Conservation (phyloP, 2,888 invertebrate species). For the Palloptera scutellata region DNA sequence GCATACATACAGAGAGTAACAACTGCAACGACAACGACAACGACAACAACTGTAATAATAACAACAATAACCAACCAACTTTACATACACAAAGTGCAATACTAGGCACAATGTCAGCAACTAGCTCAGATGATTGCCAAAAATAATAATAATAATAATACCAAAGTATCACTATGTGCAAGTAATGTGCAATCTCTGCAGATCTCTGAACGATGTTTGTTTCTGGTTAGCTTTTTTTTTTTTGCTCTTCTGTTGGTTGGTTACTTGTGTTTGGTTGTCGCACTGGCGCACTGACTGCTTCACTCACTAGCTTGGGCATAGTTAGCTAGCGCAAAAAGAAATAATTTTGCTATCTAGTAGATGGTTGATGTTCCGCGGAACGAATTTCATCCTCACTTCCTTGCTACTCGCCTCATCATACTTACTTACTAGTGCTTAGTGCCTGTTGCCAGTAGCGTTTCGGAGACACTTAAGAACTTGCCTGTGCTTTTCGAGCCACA, state of each 20-base stretch:
- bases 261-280: constrained; percentile 11
- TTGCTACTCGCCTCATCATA: no score
- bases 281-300: no score
- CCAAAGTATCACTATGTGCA: no score
- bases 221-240: background rate
- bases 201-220: constrained; percentile 14
- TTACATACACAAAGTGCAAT: constrained; percentile 29
- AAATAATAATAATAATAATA: constrained; percentile 1
- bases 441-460: no score
- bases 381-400: no score
- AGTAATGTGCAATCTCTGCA: no score
- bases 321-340: no score
- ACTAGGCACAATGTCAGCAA: constrained; percentile 20
- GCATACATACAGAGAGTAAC: constrained; percentile 31
- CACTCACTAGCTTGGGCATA: constrained; percentile 11
- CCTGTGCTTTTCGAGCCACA: no score
- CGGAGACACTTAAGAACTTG: no score
- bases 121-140: constrained; percentile 30
- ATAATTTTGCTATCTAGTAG: constrained; percentile 19
- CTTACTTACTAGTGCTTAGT: no score
- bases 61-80: constrained; percentile 41
- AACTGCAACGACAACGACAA: constrained; percentile 30
- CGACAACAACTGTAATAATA: constrained; percentile 35
- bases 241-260: constrained; percentile 5
- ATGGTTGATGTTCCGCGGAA: no score